Evolutionary conservation across 2,888 invertebrate species (phyloP), one percentile per base, ranked within the genome.

Genomic region (Synergus japonicus): DNA sequence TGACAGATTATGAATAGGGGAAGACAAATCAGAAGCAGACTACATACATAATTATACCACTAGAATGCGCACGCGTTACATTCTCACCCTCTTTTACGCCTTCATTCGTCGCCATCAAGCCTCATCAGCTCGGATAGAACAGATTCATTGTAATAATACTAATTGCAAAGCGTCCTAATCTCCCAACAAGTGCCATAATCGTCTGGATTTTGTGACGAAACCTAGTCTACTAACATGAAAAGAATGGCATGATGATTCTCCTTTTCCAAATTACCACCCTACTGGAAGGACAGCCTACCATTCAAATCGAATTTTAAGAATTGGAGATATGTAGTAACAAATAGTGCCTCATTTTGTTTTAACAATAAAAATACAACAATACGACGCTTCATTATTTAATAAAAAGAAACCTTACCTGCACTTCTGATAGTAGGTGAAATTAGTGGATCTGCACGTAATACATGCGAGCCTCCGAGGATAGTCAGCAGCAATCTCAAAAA

Each of bases 381-480:
- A 3, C 29, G 2, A 29, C 29, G 29, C 29, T 29, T 29, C 3
- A 29, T 29, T 29, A 44, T 54, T 18, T 76, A 76, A 77, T 80
- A 73, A 80, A 78, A 79, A 78, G 18, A 65, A 76, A 76, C 79
- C 90, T 91, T 82, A 92, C 92, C 91, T 67, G 86, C 85, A 79
- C 89, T 91, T 82, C 88, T 91, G 81, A 87, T 88, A 58, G 91
- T 91, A 8, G 91, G 91, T 37, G 88, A 86, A 43, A 88, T 87
- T 79, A 89, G 89, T 44, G 91, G 88, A 81, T 90, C 89, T 22
- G 90, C 91, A 78, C 85, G 87, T 58, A 90, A 85, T 22, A 88
- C 86, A 78, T 90, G 91, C 76, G 89, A 88, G 85, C 90, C 87
- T 86, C 91, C 91, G 82, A 92, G 86, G 84, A 92, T 87, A 81